Conservation (phyloP, 1,140 invertebrate genomes). For the Metopolophium dirhodum region DNA sequence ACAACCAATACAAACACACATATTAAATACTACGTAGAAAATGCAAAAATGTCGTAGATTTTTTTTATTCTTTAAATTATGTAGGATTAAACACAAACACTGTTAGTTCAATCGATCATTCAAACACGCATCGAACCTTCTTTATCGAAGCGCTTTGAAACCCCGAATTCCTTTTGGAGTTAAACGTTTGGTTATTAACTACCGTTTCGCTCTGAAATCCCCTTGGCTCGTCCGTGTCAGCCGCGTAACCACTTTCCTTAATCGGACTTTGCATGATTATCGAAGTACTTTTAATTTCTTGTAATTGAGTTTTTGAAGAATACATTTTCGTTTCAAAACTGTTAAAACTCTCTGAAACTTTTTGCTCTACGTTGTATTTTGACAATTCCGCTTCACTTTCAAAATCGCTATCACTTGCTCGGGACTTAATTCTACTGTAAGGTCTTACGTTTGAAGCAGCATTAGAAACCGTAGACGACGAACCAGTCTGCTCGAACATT, state of each 20-base stretch:
- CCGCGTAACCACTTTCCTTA: slow-evolving; percentile 72
- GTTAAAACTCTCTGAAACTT: background rate
- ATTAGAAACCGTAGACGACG: background rate
- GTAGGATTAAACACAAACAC: background rate
- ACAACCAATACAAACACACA: background rate
- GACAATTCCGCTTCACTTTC: slow-evolving; percentile 46
- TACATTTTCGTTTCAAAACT: slow-evolving; percentile 24
- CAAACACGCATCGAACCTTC: slow-evolving; percentile 38
- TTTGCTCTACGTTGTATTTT: slow-evolving; percentile 39
- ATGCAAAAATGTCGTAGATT: background rate
- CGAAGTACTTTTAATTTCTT: slow-evolving; percentile 23
- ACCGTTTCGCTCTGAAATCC: background rate
- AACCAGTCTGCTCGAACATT: slow-evolving; percentile 47
- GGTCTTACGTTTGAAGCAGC: background rate
- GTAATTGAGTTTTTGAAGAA: slow-evolving; percentile 30
- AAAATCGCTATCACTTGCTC: slow-evolving; percentile 41
- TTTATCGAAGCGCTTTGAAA: slow-evolving; percentile 35
- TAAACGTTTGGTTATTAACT: background rate
- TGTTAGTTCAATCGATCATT: slow-evolving; percentile 25
- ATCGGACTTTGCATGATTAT: slow-evolving; percentile 38
- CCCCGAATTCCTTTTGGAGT: slow-evolving; percentile 33
- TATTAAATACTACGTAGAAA: background rate
- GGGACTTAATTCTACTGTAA: slow-evolving; percentile 11
- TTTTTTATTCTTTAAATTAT: background rate
- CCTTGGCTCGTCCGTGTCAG: slow-evolving; percentile 74